These are phyloP conservation scores for Lasiurus borealis DNA, from an alignment of 2,113 vertebrate species.

Conservation along the genomic window DNA sequence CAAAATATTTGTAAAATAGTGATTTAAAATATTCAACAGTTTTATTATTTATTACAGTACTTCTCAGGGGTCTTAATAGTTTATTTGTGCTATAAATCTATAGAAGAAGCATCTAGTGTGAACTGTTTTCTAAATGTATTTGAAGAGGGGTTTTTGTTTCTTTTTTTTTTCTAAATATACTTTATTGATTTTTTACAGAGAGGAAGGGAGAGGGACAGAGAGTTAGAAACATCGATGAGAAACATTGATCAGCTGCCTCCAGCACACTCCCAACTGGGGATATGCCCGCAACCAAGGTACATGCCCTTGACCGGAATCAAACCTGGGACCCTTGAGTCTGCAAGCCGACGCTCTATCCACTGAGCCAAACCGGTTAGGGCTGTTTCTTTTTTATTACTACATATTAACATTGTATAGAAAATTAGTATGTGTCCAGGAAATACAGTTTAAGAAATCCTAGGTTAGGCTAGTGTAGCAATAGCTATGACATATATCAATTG, in stretches of 20 bases:
- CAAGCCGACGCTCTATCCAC: no score
- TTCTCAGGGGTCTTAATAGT: not conserved
- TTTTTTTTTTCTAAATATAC: not conserved
- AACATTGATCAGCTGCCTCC: no score
- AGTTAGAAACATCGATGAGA: no score
- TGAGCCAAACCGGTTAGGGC: no score
- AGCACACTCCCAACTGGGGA: no score
- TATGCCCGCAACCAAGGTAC: no score
- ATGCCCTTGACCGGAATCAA: no score
- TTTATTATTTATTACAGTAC: not conserved
- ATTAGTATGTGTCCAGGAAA: conserved; percentile 22
- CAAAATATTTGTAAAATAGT: not conserved
- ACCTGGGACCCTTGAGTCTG: no score
- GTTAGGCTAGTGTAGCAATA: not conserved
- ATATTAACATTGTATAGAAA: conserved; percentile 6
- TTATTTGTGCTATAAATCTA: not conserved
- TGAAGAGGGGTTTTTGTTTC: not conserved
- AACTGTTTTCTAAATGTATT: conserved; percentile 39
- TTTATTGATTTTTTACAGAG: no score
- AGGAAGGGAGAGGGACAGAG: no score
- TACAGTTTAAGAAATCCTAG: not conserved
- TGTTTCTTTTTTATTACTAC: no score
- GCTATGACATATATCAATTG: not conserved
- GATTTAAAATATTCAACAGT: not conserved
- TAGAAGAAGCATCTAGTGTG: not conserved